Evolutionary conservation across 2,888 invertebrate genomes (phyloP), one percentile per base, ranked within the genome.

Genomic region (Acanthosepion pharaonis): DNA sequence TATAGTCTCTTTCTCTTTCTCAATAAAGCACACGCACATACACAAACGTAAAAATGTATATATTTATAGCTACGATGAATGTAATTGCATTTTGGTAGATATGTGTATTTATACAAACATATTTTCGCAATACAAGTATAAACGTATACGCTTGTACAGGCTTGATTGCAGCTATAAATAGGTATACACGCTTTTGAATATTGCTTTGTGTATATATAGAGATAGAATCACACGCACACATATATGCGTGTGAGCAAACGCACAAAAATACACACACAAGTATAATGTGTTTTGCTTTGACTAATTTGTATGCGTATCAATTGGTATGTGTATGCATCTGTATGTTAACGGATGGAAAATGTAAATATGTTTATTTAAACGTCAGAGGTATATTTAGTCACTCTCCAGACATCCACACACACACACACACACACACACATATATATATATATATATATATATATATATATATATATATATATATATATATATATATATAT

Each of bases 331-430:
- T 78, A 28, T 25, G 64, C 5, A 25, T 64, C 28, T 28, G 11
- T 33, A 15, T 11, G 15, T 78, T n/a, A 0, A 15, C 33, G 78
- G n/a, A 0, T 11, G 78, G n/a, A n/a, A 78, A 33, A n/a, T 78
- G 78, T 78, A 78, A 78, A n/a, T n/a, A 78, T 78, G 78, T 78
- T n/a, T 78, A 78, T n/a, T n/a, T n/a, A 33, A 78, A 78, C n/a
- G n/a, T 78, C 15, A 33, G 59, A 78, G n/a, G 78, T n/a, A 78
- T 78, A 78, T 78, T 78, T 78, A 78, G 78, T 11, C 6, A 78
- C 33, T 78, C n/a, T n/a, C 33, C 78, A 2, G 8, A 15, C n/a
- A 59, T 59, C 15, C 6, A 59, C 20, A 59, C 25, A 64, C 25
- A 64, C 25, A 28, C 25, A 8, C 25, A 28, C 25, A 78, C 28